A percentile compares a stretch with the other conserved stretches of the same genome.
Conservation (phyloP, 2,113 vertebrate species). For the Trogon surrucura region DNA sequence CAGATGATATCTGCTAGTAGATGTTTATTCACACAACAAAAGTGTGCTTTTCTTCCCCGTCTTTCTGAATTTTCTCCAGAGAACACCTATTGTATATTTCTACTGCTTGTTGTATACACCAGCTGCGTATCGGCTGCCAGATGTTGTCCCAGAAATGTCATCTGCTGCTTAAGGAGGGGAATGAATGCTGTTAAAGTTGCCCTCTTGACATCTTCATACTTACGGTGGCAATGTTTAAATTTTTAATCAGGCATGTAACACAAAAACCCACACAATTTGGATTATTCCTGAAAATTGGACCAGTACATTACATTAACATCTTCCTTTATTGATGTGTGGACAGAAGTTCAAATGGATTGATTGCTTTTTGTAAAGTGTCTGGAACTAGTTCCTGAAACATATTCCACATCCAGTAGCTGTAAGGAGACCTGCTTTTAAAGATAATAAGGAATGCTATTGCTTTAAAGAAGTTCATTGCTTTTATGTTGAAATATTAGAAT, state of each 20-base stretch:
- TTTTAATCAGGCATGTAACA: neutral
- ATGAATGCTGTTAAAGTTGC: neutral
- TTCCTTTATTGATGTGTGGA: rapidly evolving
- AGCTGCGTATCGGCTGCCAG: neutral
- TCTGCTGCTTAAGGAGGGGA: neutral
- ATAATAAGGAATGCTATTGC: neutral
- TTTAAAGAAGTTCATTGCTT: neutral
- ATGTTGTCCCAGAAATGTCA: slow-evolving; percentile 39
- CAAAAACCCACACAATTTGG: neutral
- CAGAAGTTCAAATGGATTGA: neutral
- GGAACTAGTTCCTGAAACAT: neutral
- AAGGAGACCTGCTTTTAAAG: neutral
- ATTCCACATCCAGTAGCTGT: neutral
- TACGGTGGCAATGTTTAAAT: neutral
- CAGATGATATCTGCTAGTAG: neutral
- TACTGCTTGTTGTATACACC: neutral
- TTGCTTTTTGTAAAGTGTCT: neutral
- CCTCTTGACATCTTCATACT: neutral
- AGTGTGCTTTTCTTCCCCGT: neutral
- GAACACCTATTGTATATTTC: neutral
- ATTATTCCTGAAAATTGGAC: neutral
- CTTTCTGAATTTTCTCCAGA: neutral
- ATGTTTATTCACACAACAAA: neutral
- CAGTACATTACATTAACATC: neutral
- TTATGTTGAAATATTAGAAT: neutral